Conservation (phyloP, 2,113 vertebrate genomes). For the Diadophis punctatus region DNA sequence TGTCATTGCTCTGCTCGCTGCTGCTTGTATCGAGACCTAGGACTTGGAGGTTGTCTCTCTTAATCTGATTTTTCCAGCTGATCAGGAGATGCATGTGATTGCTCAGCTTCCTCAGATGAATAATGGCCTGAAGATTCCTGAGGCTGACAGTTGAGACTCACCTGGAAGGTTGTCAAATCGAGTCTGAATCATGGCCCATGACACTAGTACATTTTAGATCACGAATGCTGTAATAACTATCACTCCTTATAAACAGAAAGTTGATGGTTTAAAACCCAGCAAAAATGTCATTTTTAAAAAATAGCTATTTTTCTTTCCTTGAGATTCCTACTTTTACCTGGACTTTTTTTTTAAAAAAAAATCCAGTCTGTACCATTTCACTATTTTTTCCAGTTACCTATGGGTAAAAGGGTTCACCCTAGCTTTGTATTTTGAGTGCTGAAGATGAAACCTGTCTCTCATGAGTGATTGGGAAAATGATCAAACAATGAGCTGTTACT, state of each 20-base stretch:
- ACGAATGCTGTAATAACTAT: background rate
- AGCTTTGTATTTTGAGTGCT: background rate
- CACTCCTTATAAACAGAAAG: background rate
- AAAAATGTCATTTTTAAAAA: background rate
- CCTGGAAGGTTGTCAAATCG: background rate
- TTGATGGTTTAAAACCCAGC: background rate
- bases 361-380: background rate
- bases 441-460: background rate
- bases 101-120: background rate
- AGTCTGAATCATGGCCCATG: background rate
- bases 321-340: background rate
- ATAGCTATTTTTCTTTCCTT: background rate
- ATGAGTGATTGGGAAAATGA: background rate
- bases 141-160: background rate
- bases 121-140: background rate
- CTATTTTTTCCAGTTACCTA: background rate
- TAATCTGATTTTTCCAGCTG: background rate
- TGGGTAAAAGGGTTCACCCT: background rate
- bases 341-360: background rate
- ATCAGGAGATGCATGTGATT: background rate
- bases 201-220: background rate
- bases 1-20: background rate
- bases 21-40: background rate
- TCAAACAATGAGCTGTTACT: background rate
- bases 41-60: background rate